Evolutionary conservation across 2,797 vertebrate genomes (phyloP).

Genomic region (Poliocrania exsul): DNA sequence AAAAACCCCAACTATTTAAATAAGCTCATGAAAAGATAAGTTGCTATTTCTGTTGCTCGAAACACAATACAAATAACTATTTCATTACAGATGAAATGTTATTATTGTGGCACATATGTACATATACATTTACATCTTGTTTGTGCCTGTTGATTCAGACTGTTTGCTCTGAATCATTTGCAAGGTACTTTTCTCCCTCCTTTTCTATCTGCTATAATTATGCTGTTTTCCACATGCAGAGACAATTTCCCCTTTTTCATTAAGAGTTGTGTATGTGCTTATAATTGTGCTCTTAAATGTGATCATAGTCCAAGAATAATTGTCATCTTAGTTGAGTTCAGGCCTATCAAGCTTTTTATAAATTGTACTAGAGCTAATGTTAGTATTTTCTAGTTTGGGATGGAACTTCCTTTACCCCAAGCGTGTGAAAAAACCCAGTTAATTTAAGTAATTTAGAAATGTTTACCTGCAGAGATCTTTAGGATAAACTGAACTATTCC

Average conservation of each 20-base stretch:
- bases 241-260: neutral
- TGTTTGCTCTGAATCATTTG: neutral
- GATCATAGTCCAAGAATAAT: neutral
- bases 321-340: neutral
- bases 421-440: neutral
- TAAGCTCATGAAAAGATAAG: constrained; percentile 41
- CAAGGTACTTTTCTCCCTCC: neutral
- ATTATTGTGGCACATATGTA: constrained; percentile 23
- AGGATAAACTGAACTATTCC: neutral
- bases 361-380: neutral
- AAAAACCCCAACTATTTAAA: neutral
- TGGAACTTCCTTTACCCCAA: neutral
- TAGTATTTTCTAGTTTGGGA: neutral
- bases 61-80: constrained; percentile 44
- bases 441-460: neutral
- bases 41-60: constrained; percentile 28
- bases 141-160: constrained; percentile 31
- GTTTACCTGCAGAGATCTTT: neutral
- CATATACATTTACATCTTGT: neutral
- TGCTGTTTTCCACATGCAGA: neutral
- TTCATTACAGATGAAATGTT: constrained; percentile 69
- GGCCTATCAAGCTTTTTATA: neutral
- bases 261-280: neutral
- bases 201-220: neutral
- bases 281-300: neutral